phyloP scores from a whole-genome alignment of 1,140 invertebrate species.

The Saxidomus purpurata region DNA sequence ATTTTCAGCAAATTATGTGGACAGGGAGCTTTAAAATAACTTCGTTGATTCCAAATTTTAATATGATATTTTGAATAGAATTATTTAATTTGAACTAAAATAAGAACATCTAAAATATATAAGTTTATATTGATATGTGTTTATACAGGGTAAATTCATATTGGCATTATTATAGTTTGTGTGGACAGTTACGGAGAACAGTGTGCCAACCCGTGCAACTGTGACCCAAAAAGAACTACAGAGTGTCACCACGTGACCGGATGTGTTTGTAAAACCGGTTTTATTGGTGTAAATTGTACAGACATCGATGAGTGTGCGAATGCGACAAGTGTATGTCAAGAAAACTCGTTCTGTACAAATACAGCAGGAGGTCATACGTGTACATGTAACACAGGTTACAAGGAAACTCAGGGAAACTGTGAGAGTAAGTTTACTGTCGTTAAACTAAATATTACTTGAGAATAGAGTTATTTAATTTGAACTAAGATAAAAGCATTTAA shows the following conservation, averaged over 20 bases:
- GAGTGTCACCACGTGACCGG: conserved; percentile 40
- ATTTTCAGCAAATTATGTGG: no score
- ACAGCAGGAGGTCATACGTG: neutral
- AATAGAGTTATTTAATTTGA: no score
- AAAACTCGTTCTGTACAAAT: neutral
- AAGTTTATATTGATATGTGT: no score
- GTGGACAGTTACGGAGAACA: neutral
- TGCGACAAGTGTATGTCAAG: neutral
- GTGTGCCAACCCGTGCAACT: neutral
- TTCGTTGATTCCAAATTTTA: no score
- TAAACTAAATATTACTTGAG: no score
- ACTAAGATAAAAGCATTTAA: no score
- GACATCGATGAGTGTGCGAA: conserved; percentile 37
- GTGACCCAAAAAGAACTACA: neutral
- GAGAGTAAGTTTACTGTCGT: neutral
- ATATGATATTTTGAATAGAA: no score
- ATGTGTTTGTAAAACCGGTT: conserved; percentile 58
- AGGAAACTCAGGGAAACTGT: neutral
- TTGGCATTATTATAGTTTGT: neutral
- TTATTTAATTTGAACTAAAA: no score
- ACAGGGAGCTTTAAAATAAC: no score
- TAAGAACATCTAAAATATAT: no score
- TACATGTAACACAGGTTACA: conserved; percentile 20
- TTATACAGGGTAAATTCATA: no score
- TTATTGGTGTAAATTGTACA: neutral